A percentile compares a stretch with the other conserved stretches of the same genome.
phyloP scores from a whole-genome alignment of 2,113 vertebrate species.

The Mionectes macconnelli region DNA sequence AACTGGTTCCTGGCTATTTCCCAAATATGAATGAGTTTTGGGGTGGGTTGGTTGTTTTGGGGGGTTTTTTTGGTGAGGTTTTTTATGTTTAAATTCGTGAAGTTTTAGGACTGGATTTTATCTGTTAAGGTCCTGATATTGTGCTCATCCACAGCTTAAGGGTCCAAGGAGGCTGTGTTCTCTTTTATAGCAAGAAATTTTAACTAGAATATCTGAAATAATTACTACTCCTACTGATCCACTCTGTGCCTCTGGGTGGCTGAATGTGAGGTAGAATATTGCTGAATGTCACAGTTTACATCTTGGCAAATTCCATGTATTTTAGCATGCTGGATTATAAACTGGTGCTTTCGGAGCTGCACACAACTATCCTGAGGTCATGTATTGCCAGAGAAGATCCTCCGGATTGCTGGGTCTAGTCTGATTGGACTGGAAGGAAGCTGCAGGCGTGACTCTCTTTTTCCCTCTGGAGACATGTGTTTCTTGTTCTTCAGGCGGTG shows the following conservation, averaged over 20 bases:
- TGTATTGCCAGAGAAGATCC: conserved; percentile 19
- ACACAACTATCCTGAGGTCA: not conserved
- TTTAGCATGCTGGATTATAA: not conserved
- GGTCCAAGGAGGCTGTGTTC: not conserved
- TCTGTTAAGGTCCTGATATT: not conserved
- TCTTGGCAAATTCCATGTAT: conserved; percentile 45
- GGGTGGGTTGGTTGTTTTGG: not conserved
- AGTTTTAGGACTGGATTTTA: not conserved
- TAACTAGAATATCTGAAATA: not conserved
- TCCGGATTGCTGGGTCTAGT: not conserved
- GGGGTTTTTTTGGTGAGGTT: accelerated
- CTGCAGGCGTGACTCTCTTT: not conserved
- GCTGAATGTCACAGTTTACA: conserved; percentile 38
- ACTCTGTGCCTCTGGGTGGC: not conserved
- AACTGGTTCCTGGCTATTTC: not conserved
- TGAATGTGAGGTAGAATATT: not conserved
- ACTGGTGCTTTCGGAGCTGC: not conserved
- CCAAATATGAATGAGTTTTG: not conserved
- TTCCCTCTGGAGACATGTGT: not conserved
- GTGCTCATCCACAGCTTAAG: not conserved
- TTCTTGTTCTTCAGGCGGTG: not conserved
- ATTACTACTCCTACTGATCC: not conserved
- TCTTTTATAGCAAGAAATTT: not conserved
- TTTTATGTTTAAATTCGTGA: not conserved
- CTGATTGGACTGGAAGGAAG: conserved; percentile 42